Base-by-base conservation (phyloP, 2,888 invertebrate species). In the Meteorus colon region DNA sequence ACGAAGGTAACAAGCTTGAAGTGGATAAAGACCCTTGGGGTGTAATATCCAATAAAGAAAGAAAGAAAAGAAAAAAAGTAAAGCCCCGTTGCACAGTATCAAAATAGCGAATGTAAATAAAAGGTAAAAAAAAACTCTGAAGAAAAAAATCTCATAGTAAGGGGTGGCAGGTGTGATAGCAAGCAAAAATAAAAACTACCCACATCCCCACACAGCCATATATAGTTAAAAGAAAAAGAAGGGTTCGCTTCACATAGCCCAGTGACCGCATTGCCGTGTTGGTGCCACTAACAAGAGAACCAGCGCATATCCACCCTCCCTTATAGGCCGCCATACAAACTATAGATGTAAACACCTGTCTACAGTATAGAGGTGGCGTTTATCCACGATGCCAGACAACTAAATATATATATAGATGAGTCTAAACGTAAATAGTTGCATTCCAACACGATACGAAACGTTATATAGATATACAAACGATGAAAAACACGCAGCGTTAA, bases 181-280 rank as follows among this genome's bases (percentile, higher is more conserved):
- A 24, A 65, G 65, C 63, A 16, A 63, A 34, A 34, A 34, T 29
- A 34, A 63, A 74, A 62, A 74, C 19, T 19, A 55, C 45, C 24
- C 70, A 65, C 63, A 70, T 10, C 4, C 24, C 14, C 62, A 19
- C 27, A 37, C 16, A 24, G 19, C 34, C 34, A 37, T 62, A 62
- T 51, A 27, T 16, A 31, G 37, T 24, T 14, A 31, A 51, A 24
- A 55, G 71, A 45, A 45, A 70, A 67, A 41, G 34, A 31, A 34
- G 27, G 45, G 45, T 62, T 60, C 24, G 29, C 31, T 29, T 37
- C 34, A 41, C 66, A 78, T 75, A 78, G 79, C 77, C 75, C 77
- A 77, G 79, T 78, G 78, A 81, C 79, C 77, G 78, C 80, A 78
- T 80, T 79, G 77, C 73, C 76, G 81, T 77, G 77, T 68, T 66